A percentile compares a stretch with the other conserved stretches of the same genome.
Conservation (phyloP, 2,888 invertebrate species). For the Megamerina dolium region DNA sequence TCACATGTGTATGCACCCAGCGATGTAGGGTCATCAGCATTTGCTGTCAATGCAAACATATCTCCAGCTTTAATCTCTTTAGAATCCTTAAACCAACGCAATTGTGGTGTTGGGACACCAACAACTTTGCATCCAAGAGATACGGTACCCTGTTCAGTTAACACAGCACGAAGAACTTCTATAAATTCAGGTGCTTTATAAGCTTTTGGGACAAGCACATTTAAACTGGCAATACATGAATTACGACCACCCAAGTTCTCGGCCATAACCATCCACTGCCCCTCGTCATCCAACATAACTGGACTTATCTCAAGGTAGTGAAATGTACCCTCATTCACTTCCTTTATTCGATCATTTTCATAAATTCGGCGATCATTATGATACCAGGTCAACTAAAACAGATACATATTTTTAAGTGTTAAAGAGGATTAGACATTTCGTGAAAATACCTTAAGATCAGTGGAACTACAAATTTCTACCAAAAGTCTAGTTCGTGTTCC, state of each 20-base stretch:
- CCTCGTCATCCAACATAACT: constrained; percentile 74
- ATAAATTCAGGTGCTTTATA: constrained; percentile 84
- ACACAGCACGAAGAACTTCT: constrained; percentile 72
- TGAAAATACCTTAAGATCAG: constrained; percentile 66
- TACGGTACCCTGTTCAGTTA: constrained; percentile 83
- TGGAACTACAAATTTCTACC: constrained; percentile 74
- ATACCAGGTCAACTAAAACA: constrained; percentile 74
- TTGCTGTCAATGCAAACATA: constrained; percentile 79
- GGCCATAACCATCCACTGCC: constrained; percentile 79
- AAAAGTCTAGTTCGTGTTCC: constrained; percentile 80
- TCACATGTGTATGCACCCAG: constrained; percentile 84
- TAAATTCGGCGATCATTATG: constrained; percentile 72
- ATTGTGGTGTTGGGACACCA: constrained; percentile 77
- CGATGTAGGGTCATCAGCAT: constrained; percentile 77
- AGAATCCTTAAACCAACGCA: constrained; percentile 77
- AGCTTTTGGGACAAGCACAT: constrained; percentile 79
- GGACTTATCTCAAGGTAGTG: constrained; percentile 79
- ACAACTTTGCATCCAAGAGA: constrained; percentile 87
- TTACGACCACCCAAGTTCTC: constrained; percentile 70
- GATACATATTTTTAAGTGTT: background rate
- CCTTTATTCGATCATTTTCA: constrained; percentile 68
- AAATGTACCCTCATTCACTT: constrained; percentile 79
- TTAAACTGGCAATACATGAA: constrained; percentile 69
- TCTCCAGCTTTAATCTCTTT: constrained; percentile 85
- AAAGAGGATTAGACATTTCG: background rate